Conservation (phyloP, 53 echinoderm and acorn worm genomes). For the Holothuria scabra region DNA sequence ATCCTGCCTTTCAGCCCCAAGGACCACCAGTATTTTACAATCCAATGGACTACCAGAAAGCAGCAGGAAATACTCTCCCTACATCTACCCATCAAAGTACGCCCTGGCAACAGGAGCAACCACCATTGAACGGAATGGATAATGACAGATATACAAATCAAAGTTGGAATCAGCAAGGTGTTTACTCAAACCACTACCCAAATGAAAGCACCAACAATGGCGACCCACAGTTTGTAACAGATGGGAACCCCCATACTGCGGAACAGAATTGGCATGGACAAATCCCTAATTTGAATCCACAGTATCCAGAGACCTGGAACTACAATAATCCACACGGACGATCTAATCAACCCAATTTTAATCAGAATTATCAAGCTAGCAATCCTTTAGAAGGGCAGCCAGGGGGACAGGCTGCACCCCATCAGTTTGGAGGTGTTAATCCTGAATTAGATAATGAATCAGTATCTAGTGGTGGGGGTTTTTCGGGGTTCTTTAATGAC, state of each 20-base stretch:
- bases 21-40: constrained; percentile 45
- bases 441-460: constrained; percentile 36
- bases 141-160: constrained; percentile 13
- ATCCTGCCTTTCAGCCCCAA: constrained; percentile 44
- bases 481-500: constrained; percentile 36
- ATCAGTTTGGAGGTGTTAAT: neutral
- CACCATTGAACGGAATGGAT: constrained; percentile 33
- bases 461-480: constrained; percentile 45
- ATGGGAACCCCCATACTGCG: neutral
- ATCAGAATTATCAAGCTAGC: neutral
- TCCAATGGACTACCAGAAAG: constrained; percentile 40
- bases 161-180: constrained; percentile 20
- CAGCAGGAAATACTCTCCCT: constrained; percentile 6
- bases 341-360: neutral
- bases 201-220: constrained; percentile 2
- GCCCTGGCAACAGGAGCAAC: constrained; percentile 25
- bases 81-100: constrained; percentile 20
- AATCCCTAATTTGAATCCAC: neutral
- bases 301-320: neutral
- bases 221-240: constrained; percentile 1
- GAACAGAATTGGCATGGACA: constrained; percentile 39
- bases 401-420: neutral
- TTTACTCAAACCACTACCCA: constrained; percentile 16
- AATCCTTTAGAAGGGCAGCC: neutral
- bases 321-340: constrained; percentile 8